phyloP scores from a whole-genome alignment of 92 coral and sea anemone genomes.

The Parazoanthus swiftii region DNA sequence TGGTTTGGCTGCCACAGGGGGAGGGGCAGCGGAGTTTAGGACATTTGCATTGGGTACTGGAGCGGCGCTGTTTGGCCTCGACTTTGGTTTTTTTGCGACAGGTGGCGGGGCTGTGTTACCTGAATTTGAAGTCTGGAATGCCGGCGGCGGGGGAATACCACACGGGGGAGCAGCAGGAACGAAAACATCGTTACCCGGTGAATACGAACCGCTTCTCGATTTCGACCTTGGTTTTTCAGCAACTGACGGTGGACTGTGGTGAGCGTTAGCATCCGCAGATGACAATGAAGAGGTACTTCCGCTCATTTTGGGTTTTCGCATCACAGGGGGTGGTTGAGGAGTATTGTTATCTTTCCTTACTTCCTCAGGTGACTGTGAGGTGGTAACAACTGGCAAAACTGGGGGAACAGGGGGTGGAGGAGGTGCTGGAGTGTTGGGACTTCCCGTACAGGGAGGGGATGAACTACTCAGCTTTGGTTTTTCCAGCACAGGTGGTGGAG shows the following conservation, averaged over 20 bases:
- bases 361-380: slow-evolving; percentile 38
- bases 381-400: neutral
- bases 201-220: slow-evolving; percentile 48
- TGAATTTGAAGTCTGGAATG: neutral
- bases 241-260: slow-evolving; percentile 58
- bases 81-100: slow-evolving; percentile 38
- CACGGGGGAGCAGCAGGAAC: slow-evolving; percentile 22
- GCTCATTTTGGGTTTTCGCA: slow-evolving; percentile 56
- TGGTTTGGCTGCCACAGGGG: slow-evolving; percentile 39
- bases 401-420: slow-evolving; percentile 41
- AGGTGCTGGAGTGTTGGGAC: slow-evolving; percentile 33
- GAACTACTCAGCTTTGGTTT: slow-evolving; percentile 9
- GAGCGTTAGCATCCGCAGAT: slow-evolving; percentile 23
- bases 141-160: slow-evolving; percentile 20
- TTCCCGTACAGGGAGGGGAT: slow-evolving; percentile 2
- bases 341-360: slow-evolving; percentile 11
- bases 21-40: slow-evolving; percentile 7
- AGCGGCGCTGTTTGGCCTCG: slow-evolving; percentile 6
- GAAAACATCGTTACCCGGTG: slow-evolving; percentile 36
- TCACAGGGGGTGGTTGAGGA: slow-evolving; percentile 67
- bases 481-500: slow-evolving; percentile 48
- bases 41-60: neutral
- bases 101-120: slow-evolving; percentile 22
- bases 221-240: slow-evolving; percentile 62
- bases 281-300: slow-evolving; percentile 43